These are phyloP conservation scores for Athetis lepigone DNA, from an alignment of 2,888 invertebrate genomes.

Conservation along the genomic window DNA sequence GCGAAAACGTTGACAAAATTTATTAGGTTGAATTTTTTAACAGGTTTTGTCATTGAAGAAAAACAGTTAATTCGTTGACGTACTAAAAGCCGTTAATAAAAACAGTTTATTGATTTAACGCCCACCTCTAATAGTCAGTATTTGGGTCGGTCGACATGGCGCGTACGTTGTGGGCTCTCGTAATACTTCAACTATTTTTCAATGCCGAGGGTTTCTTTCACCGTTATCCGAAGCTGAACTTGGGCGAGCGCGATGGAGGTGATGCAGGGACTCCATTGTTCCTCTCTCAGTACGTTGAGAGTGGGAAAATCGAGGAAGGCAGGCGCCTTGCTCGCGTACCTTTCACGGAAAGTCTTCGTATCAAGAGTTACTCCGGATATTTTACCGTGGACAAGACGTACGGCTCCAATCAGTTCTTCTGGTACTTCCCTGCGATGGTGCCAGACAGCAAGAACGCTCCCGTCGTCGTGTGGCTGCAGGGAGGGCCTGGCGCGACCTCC, in stretches of 20 bases:
- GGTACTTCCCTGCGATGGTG: conserved; percentile 96
- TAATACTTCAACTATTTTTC: conserved; percentile 69
- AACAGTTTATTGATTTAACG: too few species aligned
- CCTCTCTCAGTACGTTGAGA: conserved; percentile 93
- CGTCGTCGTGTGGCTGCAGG: conserved; percentile 96
- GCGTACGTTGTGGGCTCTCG: conserved; percentile 62
- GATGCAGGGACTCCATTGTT: conserved; percentile 92
- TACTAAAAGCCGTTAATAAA: too few species aligned
- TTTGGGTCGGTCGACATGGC: conserved; percentile 74
- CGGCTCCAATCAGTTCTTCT: conserved; percentile 96
- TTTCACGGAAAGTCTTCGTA: conserved; percentile 90
- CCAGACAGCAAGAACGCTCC: conserved; percentile 90
- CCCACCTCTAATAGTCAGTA: too few species aligned
- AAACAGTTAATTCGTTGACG: too few species aligned
- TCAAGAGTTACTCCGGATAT: conserved; percentile 94
- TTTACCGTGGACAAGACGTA: conserved; percentile 95
- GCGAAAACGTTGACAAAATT: too few species aligned
- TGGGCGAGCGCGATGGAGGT: conserved; percentile 75
- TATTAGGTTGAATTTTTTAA: too few species aligned
- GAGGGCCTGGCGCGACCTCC: conserved; percentile 96
- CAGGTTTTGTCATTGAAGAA: too few species aligned
- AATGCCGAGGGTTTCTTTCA: conserved; percentile 76
- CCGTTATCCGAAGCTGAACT: conserved; percentile 78
- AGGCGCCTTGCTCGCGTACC: conserved; percentile 89
- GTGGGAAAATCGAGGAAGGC: conserved; percentile 93